Evolutionary conservation across 2,888 invertebrate species (phyloP).

Genomic region (Agrypnus murinus): DNA sequence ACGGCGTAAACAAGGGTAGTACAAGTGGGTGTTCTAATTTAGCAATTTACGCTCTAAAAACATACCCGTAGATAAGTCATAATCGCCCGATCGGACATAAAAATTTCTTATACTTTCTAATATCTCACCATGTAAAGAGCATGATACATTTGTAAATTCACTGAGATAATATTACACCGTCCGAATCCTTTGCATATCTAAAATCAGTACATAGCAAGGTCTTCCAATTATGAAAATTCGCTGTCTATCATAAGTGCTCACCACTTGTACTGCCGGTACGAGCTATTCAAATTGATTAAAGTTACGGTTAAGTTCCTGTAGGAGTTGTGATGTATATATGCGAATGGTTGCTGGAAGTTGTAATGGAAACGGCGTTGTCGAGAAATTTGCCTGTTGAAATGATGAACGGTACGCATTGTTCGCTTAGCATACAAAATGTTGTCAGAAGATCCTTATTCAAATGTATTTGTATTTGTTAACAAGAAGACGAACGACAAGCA

Average conservation of each 20-base stretch:
- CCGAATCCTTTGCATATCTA: neutral
- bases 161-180: neutral
- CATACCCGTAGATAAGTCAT: too few species aligned
- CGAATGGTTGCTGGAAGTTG: slow-evolving; percentile 9
- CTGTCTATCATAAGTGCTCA: neutral
- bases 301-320: neutral
- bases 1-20: too few species aligned
- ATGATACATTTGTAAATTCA: too few species aligned
- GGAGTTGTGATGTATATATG: slow-evolving; percentile 4
- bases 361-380: slow-evolving; percentile 2
- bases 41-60: too few species aligned
- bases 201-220: neutral
- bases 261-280: neutral
- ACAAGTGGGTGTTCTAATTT: too few species aligned
- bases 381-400: slow-evolving; percentile 7
- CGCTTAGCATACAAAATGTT: neutral
- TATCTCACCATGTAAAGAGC: slow-evolving; percentile 3
- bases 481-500: too few species aligned
- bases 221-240: neutral
- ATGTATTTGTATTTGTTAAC: too few species aligned
- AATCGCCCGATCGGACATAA: too few species aligned
- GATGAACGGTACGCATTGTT: neutral
- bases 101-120: neutral
- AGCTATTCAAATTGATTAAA: slow-evolving; percentile 18
- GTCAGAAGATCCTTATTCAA: too few species aligned